phyloP scores from a whole-genome alignment of 2,113 vertebrate genomes.

The Lophotis ruficrista region DNA sequence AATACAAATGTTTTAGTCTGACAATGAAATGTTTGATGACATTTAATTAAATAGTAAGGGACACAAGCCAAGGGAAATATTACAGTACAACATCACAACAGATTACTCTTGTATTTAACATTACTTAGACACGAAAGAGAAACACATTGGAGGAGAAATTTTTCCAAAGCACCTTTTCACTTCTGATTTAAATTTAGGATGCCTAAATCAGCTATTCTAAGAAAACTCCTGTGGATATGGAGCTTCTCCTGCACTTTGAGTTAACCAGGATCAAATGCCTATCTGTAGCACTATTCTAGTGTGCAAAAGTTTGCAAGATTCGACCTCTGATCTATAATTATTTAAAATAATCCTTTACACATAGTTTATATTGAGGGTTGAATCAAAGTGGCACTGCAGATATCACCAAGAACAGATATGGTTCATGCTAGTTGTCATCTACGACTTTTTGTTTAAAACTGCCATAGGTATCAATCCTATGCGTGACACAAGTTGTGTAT shows the following conservation, averaged over 20 bases:
- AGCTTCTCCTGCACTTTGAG: neutral
- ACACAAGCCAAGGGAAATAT: neutral
- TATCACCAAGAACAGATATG: neutral
- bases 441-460: neutral
- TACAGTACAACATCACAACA: neutral
- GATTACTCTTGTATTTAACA: constrained; percentile 3
- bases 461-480: neutral
- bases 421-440: neutral
- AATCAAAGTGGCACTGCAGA: neutral
- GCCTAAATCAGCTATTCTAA: neutral
- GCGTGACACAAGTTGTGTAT: neutral
- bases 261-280: neutral
- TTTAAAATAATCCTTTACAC: neutral
- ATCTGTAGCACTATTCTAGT: neutral
- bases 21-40: neutral
- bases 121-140: neutral
- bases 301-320: neutral
- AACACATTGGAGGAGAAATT: neutral
- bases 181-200: constrained; percentile 26
- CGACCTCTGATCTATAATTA: neutral
- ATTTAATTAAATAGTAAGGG: constrained; percentile 28
- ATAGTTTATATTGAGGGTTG: neutral
- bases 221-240: neutral
- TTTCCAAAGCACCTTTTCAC: constrained; percentile 4
- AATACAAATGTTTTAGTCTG: constrained; percentile 13